Percentiles rank a stretch among this genome's conserved stretches.
Evolutionary conservation across 2,113 vertebrate species (phyloP).

Genomic region (Plestiodon gilberti): DNA sequence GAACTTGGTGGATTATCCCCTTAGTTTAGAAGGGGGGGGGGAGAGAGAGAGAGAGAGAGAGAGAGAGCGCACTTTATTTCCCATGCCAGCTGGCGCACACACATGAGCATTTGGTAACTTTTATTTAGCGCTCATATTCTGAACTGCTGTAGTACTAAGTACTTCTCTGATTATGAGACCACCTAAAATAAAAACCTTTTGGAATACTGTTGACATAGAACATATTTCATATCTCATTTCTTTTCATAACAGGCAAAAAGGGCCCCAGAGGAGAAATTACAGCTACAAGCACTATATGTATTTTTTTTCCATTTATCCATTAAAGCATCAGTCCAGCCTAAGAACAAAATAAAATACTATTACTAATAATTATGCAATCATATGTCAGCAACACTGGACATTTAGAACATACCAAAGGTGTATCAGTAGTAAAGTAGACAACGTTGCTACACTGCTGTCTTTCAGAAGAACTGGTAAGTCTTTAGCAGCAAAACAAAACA

Average conservation of each 20-base stretch:
- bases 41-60: constrained; percentile 28
- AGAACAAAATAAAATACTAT: constrained; percentile 7
- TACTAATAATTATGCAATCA: constrained; percentile 9
- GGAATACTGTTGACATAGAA: not conserved
- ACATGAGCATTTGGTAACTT: constrained; percentile 50
- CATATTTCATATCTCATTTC: constrained; percentile 13
- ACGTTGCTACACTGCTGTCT: not conserved
- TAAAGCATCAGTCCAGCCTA: constrained; percentile 5
- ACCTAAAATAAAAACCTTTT: constrained; percentile 47
- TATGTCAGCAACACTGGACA: not conserved
- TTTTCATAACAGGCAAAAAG: constrained; percentile 11
- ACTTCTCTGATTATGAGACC: constrained; percentile 51
- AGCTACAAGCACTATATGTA: constrained; percentile 15
- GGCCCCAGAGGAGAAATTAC: not conserved
- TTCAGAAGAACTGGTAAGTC: not conserved
- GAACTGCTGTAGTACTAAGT: constrained; percentile 44
- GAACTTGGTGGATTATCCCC: not conserved
- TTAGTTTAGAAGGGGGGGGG: constrained; percentile 9
- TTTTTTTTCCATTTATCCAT: not conserved
- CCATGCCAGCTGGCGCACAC: constrained; percentile 40
- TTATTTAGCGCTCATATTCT: constrained; percentile 54
- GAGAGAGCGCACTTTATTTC: too few species aligned
- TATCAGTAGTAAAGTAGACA: not conserved
- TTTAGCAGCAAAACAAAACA: too few species aligned
- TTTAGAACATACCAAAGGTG: not conserved